Conservation (phyloP, 2,797 vertebrate genomes). For the Sarcophilus harrisii region DNA sequence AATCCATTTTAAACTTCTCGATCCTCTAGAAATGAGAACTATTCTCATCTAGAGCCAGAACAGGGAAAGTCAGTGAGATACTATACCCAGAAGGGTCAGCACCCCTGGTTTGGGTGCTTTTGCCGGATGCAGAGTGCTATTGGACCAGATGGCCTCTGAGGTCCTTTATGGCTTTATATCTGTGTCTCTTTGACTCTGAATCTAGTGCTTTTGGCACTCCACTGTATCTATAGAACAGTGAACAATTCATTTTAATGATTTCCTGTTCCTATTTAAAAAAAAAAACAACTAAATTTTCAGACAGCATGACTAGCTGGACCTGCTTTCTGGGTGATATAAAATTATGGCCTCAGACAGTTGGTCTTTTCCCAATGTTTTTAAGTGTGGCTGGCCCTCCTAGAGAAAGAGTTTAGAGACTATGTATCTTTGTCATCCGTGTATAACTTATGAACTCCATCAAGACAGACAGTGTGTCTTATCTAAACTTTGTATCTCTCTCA, state of each 20-base stretch:
- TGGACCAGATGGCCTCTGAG: neutral
- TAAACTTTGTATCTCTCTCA: neutral
- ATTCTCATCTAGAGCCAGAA: neutral
- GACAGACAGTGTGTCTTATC: neutral
- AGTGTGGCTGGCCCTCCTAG: neutral
- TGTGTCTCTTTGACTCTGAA: neutral
- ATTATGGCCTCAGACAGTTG: neutral
- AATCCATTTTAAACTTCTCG: neutral
- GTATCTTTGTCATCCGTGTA: neutral
- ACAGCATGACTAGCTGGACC: neutral
- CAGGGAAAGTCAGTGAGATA: neutral
- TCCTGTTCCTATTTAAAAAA: neutral
- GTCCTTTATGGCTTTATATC: neutral
- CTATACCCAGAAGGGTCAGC: neutral
- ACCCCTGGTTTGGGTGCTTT: neutral
- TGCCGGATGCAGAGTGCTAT: neutral
- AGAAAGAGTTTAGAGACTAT: neutral
- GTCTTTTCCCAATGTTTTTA: neutral
- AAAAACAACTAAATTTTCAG: neutral
- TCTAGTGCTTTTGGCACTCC: neutral
- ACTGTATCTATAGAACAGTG: rapidly evolving
- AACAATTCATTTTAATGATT: neutral
- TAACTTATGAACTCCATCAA: neutral
- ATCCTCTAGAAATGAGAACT: conserved; percentile 1
- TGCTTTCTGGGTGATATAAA: neutral